Evolutionary conservation across 2,888 invertebrate species (phyloP), one percentile per base, ranked within the genome.

Genomic region (Mantis religiosa): DNA sequence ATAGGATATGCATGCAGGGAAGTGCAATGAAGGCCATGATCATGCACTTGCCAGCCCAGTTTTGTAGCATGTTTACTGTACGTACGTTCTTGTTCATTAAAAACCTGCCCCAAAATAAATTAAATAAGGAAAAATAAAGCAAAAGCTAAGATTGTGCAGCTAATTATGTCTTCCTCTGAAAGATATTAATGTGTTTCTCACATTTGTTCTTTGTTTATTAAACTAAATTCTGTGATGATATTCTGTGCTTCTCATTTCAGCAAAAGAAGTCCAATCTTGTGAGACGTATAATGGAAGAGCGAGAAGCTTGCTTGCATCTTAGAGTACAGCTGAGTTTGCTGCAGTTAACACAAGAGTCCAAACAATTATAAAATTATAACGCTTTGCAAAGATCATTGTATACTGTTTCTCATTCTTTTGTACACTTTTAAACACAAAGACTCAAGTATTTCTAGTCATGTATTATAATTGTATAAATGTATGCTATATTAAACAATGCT

Each of bases 231-330:
- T 41, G 41, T 71, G 4, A 20, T 20, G 8, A 71, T 20, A 20
- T 20, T 71, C 25, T 71, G 20, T 71, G 54, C 6, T 71, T 71
- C 25, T 71, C 54, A 20, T 89, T 90, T 25, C 81, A 91, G 93
- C 95, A 96, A 92, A 96, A 96, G 92, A 95, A 95, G 92, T 94
- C 94, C 91, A 95, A 94, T 91, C 93, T 97, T 86, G 95, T 96
- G 87, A 95, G 95, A 91, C 96, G 96, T 92, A 95, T 97, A 91
- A 96, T 96, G 91, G 96, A 96, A 92, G 96, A 97, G 91, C 94
- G 95, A 91, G 95, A 96, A 87, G 95, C 96, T 28, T 96, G 96
- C 92, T 95, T 96, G 90, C 95, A 96, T 90, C 93, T 97, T n/a
- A 95, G 96, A 92, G 96, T 97, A 54, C 92, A 92, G 90, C 91